phyloP scores from a whole-genome alignment of 2,113 vertebrate genomes.

The Barbus barbus region DNA sequence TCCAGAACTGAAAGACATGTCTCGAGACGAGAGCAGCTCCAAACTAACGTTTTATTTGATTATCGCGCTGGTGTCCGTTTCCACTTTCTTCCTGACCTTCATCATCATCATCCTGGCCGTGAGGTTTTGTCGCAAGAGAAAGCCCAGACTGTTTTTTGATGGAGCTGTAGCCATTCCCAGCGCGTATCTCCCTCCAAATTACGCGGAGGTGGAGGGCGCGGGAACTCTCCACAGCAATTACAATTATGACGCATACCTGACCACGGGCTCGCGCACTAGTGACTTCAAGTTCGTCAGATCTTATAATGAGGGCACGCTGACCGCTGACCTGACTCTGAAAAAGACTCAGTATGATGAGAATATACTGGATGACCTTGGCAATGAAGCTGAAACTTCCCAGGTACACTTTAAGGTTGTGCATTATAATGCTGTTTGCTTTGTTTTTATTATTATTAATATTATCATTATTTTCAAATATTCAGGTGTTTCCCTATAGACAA shows the following conservation, averaged over 20 bases:
- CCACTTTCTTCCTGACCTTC: constrained; percentile 66
- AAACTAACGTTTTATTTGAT: constrained; percentile 70
- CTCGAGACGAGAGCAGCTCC: constrained; percentile 58
- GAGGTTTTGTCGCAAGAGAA: constrained; percentile 22
- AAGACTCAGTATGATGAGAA: constrained; percentile 33
- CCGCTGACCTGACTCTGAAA: constrained; percentile 50
- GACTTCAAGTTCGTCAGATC: constrained; percentile 59
- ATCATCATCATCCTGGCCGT: constrained; percentile 52
- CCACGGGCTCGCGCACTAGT: constrained; percentile 55
- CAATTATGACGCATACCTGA: constrained; percentile 32
- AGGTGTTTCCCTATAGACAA: too few species aligned
- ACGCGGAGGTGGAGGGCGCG: background rate
- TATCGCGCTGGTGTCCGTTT: constrained; percentile 61
- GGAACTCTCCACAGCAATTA: background rate
- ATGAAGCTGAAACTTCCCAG: background rate
- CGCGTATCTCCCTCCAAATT: too few species aligned
- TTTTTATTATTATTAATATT: too few species aligned
- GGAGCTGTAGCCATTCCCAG: constrained; percentile 52
- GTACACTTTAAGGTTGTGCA: background rate
- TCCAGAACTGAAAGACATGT: constrained; percentile 65
- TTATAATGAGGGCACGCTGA: constrained; percentile 51
- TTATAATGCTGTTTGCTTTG: too few species aligned
- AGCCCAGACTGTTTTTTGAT: constrained; percentile 48
- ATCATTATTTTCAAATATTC: too few species aligned
- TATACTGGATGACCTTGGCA: background rate